These are phyloP conservation scores for Epinotia demarniana DNA, from an alignment of 2,888 invertebrate species.

Conservation along the genomic window DNA sequence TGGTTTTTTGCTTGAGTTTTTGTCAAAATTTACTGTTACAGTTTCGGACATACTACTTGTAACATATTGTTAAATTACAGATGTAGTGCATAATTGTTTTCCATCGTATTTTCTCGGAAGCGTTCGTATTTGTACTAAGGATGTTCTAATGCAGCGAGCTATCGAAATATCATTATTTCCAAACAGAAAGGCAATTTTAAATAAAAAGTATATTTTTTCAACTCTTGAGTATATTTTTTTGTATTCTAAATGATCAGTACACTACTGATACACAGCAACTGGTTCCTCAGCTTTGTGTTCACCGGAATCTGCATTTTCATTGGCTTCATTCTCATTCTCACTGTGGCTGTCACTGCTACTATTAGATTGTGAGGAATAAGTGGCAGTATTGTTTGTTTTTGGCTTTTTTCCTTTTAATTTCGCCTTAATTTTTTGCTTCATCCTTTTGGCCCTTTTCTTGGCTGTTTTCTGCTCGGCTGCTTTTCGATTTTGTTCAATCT, in stretches of 20 bases:
- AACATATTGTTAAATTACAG: no score
- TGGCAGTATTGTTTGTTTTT: constrained; percentile 61
- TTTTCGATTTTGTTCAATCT: constrained; percentile 90
- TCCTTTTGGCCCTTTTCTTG: constrained; percentile 95
- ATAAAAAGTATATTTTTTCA: not conserved
- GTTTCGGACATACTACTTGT: no score
- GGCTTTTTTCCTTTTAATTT: constrained; percentile 74
- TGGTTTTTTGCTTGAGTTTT: no score
- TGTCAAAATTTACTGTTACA: no score
- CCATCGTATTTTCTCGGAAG: no score
- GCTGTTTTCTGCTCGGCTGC: constrained; percentile 92
- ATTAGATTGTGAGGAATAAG: constrained; percentile 67
- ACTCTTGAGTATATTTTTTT: not conserved
- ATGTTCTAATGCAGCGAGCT: no score
- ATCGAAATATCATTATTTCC: no score
- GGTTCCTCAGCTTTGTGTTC: constrained; percentile 52
- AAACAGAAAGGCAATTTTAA: no score
- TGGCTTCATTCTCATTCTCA: constrained; percentile 55
- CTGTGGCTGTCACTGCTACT: constrained; percentile 56
- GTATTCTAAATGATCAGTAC: not conserved
- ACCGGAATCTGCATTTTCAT: constrained; percentile 51
- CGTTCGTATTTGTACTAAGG: no score
- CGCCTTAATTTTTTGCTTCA: constrained; percentile 88
- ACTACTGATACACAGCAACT: constrained; percentile 49
- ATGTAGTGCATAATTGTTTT: no score